Conservation (phyloP, 2,797 vertebrate genomes). For the Carapus acus region DNA sequence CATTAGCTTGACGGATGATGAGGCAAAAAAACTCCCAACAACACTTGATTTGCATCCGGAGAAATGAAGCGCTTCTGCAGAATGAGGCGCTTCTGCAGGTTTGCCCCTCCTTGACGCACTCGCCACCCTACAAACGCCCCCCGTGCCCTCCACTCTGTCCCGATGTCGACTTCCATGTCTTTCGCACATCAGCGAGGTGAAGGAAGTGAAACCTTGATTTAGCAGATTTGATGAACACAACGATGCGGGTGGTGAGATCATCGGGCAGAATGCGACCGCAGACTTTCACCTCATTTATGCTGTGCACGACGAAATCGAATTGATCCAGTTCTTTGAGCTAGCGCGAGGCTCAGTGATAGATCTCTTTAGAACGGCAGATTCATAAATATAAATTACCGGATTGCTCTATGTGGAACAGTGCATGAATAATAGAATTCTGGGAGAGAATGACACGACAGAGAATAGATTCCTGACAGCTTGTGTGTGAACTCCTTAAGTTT, state of each 20-base stretch:
- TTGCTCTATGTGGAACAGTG: not conserved
- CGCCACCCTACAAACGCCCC: slow-evolving; percentile 16
- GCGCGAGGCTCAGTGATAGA: not conserved
- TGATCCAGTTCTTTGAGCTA: slow-evolving; percentile 1
- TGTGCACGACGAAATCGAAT: not conserved
- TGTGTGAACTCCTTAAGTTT: no score
- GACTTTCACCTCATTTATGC: not conserved
- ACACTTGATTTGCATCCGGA: slow-evolving; percentile 68
- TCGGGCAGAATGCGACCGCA: not conserved
- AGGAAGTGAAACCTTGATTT: slow-evolving; percentile 8
- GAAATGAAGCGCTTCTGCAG: no score
- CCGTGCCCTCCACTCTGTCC: slow-evolving; percentile 25
- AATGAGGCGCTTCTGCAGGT: slow-evolving; percentile 14
- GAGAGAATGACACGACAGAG: not conserved
- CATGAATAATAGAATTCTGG: not conserved
- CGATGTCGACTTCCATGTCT: slow-evolving; percentile 21
- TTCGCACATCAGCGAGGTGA: not conserved
- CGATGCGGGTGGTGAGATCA: no score
- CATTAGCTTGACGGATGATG: slow-evolving; percentile 72
- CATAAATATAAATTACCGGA: not conserved
- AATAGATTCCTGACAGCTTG: not conserved
- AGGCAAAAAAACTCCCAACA: slow-evolving; percentile 57
- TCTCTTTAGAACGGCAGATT: not conserved
- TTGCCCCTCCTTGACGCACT: slow-evolving; percentile 29
- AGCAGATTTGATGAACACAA: not conserved